Evolutionary conservation across 2,113 vertebrate species (phyloP).

Genomic region (Perognathus longimembris): DNA sequence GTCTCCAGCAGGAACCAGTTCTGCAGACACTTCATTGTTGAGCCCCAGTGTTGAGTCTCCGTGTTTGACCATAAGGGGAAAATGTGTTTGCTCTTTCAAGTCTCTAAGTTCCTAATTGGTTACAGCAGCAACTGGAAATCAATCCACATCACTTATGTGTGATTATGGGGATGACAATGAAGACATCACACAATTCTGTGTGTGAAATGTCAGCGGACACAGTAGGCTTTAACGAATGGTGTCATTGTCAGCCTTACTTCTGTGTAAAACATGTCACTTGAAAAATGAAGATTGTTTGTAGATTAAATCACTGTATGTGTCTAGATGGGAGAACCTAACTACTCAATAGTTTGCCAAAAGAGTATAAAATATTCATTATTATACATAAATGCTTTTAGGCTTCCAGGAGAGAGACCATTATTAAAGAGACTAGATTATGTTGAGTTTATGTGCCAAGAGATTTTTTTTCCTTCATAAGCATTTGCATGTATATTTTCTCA

Average conservation of each 20-base stretch:
- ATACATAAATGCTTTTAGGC: background rate
- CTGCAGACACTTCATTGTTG: background rate
- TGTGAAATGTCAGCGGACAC: background rate
- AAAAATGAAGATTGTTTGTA: conserved; percentile 29
- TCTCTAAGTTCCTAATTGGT: background rate
- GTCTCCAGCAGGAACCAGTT: background rate
- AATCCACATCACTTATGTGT: background rate
- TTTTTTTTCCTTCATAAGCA: background rate
- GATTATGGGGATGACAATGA: background rate
- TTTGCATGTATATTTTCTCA: conserved; percentile 13
- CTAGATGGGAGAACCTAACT: background rate
- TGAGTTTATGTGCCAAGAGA: background rate
- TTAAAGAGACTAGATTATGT: background rate
- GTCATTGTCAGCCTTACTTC: background rate
- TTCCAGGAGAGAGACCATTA: background rate
- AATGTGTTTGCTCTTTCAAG: conserved; percentile 13
- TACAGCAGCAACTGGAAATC: background rate
- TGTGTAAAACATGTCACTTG: conserved; percentile 16
- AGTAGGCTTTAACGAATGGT: background rate
- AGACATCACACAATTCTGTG: background rate
- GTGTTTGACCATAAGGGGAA: background rate
- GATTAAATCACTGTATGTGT: background rate
- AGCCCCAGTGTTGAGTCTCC: background rate
- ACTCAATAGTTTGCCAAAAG: background rate
- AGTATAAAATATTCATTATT: background rate